phyloP scores from a whole-genome alignment of 2,888 invertebrate species.

The Microplitis deprimator region DNA sequence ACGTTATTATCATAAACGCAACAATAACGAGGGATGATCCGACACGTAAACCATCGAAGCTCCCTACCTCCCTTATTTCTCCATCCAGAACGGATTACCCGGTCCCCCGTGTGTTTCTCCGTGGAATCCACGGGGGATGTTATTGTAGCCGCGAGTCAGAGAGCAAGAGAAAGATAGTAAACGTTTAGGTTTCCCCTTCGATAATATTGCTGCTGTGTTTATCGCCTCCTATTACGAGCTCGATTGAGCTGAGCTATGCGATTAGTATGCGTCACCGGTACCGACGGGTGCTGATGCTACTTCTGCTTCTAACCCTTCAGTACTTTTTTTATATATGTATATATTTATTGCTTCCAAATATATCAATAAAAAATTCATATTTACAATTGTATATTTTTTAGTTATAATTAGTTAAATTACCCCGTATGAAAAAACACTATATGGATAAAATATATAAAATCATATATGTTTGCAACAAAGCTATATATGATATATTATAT shows the following conservation, averaged over 20 bases:
- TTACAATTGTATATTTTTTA: not conserved
- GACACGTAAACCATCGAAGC: slow-evolving; percentile 68
- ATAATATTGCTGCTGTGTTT: slow-evolving; percentile 64
- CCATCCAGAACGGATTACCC: slow-evolving; percentile 62
- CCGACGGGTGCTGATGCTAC: slow-evolving; percentile 24
- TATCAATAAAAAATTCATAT: not conserved
- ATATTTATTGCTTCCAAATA: not conserved
- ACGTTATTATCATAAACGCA: slow-evolving; percentile 70
- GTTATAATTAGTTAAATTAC: too few relatives aligned
- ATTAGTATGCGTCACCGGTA: slow-evolving; percentile 67
- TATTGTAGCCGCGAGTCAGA: slow-evolving; percentile 64
- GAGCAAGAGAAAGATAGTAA: slow-evolving; percentile 32
- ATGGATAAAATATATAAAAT: too few relatives aligned
- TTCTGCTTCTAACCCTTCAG: not conserved
- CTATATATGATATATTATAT: too few relatives aligned
- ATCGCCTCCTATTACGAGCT: slow-evolving; percentile 67
- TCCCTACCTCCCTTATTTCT: slow-evolving; percentile 48
- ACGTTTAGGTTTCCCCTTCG: slow-evolving; percentile 52
- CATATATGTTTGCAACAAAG: too few relatives aligned
- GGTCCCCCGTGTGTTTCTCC: slow-evolving; percentile 47
- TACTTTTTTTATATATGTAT: not conserved
- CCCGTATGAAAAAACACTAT: too few relatives aligned
- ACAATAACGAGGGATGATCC: slow-evolving; percentile 72
- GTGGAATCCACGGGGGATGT: slow-evolving; percentile 64
- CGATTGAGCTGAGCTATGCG: slow-evolving; percentile 66